phyloP scores from a whole-genome alignment of 2,888 invertebrate genomes.

The Osmoderma eremita region DNA sequence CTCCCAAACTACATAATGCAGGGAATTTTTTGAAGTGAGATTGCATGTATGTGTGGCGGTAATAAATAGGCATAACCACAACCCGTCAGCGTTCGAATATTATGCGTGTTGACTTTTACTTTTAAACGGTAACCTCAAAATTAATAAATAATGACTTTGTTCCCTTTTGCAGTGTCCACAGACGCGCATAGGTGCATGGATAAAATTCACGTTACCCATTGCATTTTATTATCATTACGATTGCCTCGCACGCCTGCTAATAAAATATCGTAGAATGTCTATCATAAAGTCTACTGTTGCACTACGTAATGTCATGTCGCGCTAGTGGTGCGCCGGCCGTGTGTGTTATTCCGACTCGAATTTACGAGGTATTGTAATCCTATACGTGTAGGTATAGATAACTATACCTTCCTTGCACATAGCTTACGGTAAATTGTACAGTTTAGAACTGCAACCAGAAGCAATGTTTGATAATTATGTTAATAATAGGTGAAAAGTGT shows the following conservation, averaged over 20 bases:
- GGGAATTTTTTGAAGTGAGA: no score
- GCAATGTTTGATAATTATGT: neutral
- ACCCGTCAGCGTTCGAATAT: neutral
- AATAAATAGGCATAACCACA: neutral
- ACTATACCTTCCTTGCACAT: neutral
- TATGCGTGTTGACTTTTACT: constrained; percentile 17
- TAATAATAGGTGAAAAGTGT: no score
- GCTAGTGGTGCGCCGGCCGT: neutral
- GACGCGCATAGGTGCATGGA: neutral
- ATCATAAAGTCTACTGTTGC: constrained; percentile 7
- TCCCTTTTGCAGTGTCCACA: neutral
- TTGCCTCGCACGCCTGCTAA: constrained; percentile 13
- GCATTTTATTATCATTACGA: constrained; percentile 23
- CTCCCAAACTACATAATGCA: no score
- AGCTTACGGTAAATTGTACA: constrained; percentile 19
- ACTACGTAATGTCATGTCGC: constrained; percentile 4
- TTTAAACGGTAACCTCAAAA: constrained; percentile 15
- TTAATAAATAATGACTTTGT: constrained; percentile 17
- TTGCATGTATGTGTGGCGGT: no score
- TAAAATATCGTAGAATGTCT: constrained; percentile 5
- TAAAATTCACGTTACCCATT: constrained; percentile 11
- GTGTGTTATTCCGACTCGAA: constrained; percentile 16
- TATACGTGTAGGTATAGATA: constrained; percentile 16
- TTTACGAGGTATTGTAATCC: constrained; percentile 27
- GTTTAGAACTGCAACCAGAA: constrained; percentile 4